phyloP scores from a whole-genome alignment of 1,140 invertebrate genomes.

The Arion vulgaris region DNA sequence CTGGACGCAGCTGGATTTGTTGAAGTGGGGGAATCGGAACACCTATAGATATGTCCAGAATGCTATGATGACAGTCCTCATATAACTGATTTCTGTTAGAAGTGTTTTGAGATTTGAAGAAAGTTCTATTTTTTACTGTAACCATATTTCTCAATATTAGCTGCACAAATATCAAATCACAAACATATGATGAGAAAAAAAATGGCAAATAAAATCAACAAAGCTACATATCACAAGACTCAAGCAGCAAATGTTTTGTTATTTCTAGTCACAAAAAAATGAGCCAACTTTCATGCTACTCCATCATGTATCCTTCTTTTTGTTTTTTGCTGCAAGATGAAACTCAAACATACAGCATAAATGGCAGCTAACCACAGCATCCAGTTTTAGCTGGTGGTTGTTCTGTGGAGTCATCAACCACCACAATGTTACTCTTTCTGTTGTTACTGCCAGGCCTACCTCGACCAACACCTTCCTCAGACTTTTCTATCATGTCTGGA shows the following conservation, averaged over 20 bases:
- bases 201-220: background rate
- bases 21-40: no score
- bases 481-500: conserved; percentile 72
- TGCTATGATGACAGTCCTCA: no score
- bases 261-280: background rate
- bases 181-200: background rate
- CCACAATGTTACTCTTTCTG: conserved; percentile 65
- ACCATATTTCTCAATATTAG: no score
- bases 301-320: background rate
- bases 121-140: no score
- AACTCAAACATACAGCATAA: background rate
- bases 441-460: conserved; percentile 50
- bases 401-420: conserved; percentile 71
- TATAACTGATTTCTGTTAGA: no score
- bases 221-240: background rate
- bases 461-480: conserved; percentile 55
- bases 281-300: background rate
- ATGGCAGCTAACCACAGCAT: conserved; percentile 55
- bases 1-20: no score
- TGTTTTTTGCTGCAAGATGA: background rate
- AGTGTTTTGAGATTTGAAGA: no score
- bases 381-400: conserved; percentile 56
- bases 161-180: no score
- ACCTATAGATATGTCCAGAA: no score
- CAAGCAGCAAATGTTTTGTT: background rate